phyloP scores from a whole-genome alignment of 2,797 vertebrate species.

The Tenualosa thibaudeaui region DNA sequence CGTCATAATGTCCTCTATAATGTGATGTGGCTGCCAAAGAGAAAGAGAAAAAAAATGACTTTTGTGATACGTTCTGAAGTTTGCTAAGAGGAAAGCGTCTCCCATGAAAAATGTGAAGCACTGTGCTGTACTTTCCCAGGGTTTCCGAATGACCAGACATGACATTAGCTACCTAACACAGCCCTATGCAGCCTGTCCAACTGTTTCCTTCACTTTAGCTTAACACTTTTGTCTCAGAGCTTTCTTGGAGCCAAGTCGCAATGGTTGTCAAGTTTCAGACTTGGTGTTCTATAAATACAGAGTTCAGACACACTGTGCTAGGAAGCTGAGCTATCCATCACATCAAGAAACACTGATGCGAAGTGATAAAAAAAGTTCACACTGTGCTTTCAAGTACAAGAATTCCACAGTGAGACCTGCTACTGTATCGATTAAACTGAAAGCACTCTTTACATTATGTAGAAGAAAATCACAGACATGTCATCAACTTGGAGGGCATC shows the following conservation, averaged over 20 bases:
- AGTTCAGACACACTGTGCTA: background rate
- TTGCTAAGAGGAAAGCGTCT: conserved; percentile 38
- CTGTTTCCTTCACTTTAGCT: background rate
- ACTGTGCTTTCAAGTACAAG: background rate
- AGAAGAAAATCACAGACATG: background rate
- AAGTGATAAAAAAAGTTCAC: conserved; percentile 14
- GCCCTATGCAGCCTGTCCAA: background rate
- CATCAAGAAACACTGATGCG: background rate
- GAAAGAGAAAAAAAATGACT: background rate
- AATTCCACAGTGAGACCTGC: background rate
- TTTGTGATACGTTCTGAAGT: conserved; percentile 34
- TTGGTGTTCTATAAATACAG: conserved; percentile 3
- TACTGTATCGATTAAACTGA: conserved; percentile 17
- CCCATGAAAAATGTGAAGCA: conserved; percentile 54
- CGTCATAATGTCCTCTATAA: background rate
- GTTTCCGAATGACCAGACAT: conserved; percentile 22
- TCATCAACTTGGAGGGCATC: background rate
- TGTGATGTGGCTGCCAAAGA: background rate
- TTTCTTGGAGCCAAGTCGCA: conserved; percentile 3
- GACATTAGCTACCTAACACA: background rate
- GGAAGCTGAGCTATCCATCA: background rate
- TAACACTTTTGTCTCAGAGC: background rate
- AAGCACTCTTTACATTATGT: background rate
- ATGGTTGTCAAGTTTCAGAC: background rate
- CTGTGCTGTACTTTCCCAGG: conserved; percentile 31